Conservation (phyloP, 2,113 vertebrate genomes). For the Petrocephalus zakoni region DNA sequence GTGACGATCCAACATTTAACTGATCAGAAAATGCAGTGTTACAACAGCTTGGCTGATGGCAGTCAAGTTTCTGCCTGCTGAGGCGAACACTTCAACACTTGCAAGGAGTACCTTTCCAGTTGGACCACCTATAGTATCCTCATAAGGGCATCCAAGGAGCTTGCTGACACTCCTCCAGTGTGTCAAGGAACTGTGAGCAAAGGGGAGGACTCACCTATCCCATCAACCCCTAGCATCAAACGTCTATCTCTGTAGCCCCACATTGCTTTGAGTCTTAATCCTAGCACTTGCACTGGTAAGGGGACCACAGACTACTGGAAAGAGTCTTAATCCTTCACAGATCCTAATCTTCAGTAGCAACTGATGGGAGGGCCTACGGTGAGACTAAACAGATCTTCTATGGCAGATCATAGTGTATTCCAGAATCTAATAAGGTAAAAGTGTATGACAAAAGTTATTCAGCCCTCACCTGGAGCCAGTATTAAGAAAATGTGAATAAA, state of each 20-base stretch:
- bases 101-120: not conserved
- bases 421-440: not conserved
- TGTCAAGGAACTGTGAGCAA: not conserved
- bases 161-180: not conserved
- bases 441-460: not conserved
- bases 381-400: not conserved
- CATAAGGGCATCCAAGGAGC: not conserved
- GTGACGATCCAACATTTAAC: not conserved
- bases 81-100: not conserved
- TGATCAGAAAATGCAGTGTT: not conserved
- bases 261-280: not conserved
- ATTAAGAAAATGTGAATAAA: not conserved
- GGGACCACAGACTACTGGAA: not conserved
- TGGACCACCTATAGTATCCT: not conserved
- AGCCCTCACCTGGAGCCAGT: not conserved
- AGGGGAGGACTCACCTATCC: not conserved
- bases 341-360: not conserved
- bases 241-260: not conserved
- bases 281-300: not conserved
- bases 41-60: not conserved
- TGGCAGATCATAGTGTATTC: not conserved
- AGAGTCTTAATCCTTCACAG: not conserved
- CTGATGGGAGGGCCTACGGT: not conserved
- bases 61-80: not conserved
- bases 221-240: not conserved